Evolutionary conservation across 2,888 invertebrate genomes (phyloP).

Genomic region (Lasioglossum calceatum): DNA sequence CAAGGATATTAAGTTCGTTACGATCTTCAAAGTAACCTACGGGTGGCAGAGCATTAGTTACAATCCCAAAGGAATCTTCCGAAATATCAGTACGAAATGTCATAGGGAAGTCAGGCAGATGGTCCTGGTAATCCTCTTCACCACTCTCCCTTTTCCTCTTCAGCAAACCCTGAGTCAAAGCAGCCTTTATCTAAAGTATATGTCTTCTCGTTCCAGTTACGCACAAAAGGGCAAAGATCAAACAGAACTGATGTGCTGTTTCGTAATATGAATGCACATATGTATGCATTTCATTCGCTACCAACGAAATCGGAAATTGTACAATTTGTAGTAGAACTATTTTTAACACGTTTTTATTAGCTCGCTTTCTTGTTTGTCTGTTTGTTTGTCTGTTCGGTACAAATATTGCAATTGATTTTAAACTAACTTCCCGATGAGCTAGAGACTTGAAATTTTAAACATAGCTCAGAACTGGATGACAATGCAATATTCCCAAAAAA

Average conservation of each 20-base stretch:
- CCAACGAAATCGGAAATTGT: neutral
- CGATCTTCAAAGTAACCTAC: conserved; percentile 65
- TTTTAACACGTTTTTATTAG: neutral
- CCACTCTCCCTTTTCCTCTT: conserved; percentile 44
- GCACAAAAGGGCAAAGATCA: conserved; percentile 61
- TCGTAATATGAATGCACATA: conserved; percentile 34
- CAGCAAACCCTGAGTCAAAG: conserved; percentile 56
- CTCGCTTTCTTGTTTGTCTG: no score
- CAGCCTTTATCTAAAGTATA: conserved; percentile 25
- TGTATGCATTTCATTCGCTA: neutral
- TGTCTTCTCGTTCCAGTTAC: conserved; percentile 48
- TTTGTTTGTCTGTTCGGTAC: no score
- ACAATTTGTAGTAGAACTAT: neutral
- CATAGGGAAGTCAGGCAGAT: conserved; percentile 54
- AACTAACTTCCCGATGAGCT: no score
- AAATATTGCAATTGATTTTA: no score
- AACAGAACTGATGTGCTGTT: conserved; percentile 46
- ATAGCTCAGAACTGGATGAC: no score
- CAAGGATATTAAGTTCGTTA: conserved; percentile 72
- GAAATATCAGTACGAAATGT: conserved; percentile 76
- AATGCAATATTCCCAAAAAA: no score
- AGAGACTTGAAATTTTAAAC: no score
- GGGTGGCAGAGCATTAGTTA: conserved; percentile 65
- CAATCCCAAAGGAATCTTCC: conserved; percentile 61
- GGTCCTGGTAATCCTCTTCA: conserved; percentile 45